Percentiles rank a stretch among this genome's conserved stretches.
Evolutionary conservation across 2,113 vertebrate species (phyloP).

Genomic region (Bos javanicus): DNA sequence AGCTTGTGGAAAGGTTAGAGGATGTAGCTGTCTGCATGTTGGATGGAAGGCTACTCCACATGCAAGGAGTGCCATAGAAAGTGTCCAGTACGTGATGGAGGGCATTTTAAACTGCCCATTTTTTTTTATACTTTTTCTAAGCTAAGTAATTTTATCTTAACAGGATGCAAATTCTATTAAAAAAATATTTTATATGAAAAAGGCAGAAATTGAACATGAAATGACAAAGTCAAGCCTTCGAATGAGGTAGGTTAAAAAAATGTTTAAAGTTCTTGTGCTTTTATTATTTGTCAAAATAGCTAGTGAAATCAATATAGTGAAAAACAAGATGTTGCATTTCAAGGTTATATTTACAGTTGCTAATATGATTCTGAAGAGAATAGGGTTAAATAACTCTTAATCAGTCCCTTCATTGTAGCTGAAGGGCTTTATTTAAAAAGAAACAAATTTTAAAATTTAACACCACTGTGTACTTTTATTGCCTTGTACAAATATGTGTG

Average conservation of each 20-base stretch:
- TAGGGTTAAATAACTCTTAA: background rate
- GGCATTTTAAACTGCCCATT: background rate
- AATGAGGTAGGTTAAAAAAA: constrained; percentile 86
- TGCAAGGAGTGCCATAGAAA: background rate
- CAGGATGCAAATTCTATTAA: constrained; percentile 99
- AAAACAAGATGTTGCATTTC: background rate
- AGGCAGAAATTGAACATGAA: constrained; percentile 96
- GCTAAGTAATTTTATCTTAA: constrained; percentile 67
- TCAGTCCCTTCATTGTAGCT: background rate
- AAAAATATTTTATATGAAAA: constrained; percentile 97
- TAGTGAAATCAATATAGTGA: constrained; percentile 5
- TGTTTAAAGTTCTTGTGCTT: background rate
- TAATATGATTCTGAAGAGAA: constrained; percentile 31
- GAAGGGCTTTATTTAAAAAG: constrained; percentile 30
- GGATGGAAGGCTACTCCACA: background rate
- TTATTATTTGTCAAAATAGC: constrained; percentile 32
- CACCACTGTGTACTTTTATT: background rate
- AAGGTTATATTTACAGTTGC: background rate
- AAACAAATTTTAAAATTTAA: background rate
- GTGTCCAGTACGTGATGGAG: background rate
- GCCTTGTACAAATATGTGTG: background rate
- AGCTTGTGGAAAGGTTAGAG: background rate
- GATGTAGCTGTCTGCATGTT: background rate
- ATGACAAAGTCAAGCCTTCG: constrained; percentile 95
- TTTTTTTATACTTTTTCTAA: constrained; percentile 53